Evolutionary conservation across 1,140 invertebrate genomes (phyloP), one percentile per base, ranked within the genome.

Genomic region (Alviniconcha marisindica): DNA sequence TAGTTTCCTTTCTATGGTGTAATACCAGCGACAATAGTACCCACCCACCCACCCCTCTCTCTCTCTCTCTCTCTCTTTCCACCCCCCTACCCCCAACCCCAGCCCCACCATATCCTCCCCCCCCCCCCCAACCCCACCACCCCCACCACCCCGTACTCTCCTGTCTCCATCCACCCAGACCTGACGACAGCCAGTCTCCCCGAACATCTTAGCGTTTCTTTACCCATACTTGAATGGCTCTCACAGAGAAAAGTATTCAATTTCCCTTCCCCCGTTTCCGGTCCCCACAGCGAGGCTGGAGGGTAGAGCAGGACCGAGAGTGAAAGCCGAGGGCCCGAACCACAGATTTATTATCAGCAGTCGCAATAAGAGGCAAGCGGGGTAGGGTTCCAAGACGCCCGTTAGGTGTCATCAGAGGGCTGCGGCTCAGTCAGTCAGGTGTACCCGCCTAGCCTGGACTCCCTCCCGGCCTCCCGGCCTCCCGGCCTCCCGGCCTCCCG

Each of bases 351-450:
- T 71, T 71, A 71, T 71, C 69, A 40, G 69, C 69, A 18, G 36
- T 71, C 14, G 69, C 69, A 71, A 71, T 71, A 71, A 71, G 69
- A 71, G 69, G 69, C 69, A 71, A 71, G 69, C 31, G 18, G 69
- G 69, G 69, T 71, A 14, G 69, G 69, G 69, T 71, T 40, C 69
- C 69, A 18, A 33, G 69, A 71, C 69, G 69, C 69, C 69, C 69
- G 69, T 71, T 71, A 71, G 69, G 69, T 71, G 69, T 71, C 69
- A 71, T 71, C 69, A 33, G 14, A 14, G 36, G 36, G 36, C 69
- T 40, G 14, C 69, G n/a, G 69, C 69, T 71, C 69, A 33, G 40
- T 71, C 69, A 71, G 21, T 71, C 69, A 71, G 21, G 38, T 33
- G 69, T 40, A 71, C 69, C 24, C 48, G 48, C 63, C 36, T 28